Base-by-base conservation (phyloP, 2,888 invertebrate genomes). In the Trilocha varians region DNA sequence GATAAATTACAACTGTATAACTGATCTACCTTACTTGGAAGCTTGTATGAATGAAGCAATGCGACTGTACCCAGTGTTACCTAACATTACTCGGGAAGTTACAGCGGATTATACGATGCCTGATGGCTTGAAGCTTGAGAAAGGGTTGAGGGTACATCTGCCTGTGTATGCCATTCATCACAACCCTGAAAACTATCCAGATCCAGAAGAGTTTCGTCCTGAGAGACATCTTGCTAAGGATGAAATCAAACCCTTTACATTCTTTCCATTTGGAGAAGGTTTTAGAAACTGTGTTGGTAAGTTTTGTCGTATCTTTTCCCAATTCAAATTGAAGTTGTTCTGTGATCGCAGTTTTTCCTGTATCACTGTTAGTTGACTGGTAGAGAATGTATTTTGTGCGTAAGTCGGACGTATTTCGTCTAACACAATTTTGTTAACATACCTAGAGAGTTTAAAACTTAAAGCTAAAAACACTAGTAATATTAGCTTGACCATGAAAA, bases 281-380 rank as follows among this genome's bases (percentile, higher is more conserved):
- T 65, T 68, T 0, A 59, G 73, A 35, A 47, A 58, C 25, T 77
- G 76, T 34, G 62, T 76, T 15, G 76, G 76, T 76, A 54, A 60
- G 52, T 56, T 34, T 13, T 41, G 16, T 13, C 18, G 35, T 41
- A 35, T 13, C 35, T n/a, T 38, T 15, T 16, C 8, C 8, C 8
- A 18, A 5, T 18, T 18, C 8, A 5, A 5, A 18, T 18, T 18
- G 18, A n/a, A n/a, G n/a, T n/a, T n/a, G n/a, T n/a, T n/a, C n/a
- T n/a, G n/a, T n/a, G n/a, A n/a, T n/a, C n/a, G n/a, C n/a, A n/a
- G n/a, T n/a, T n/a, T n/a, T n/a, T n/a, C n/a, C n/a, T n/a, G n/a
- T n/a, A n/a, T n/a, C n/a, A n/a, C n/a, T n/a, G n/a, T n/a, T n/a
- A n/a, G n/a, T n/a, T n/a, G n/a, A n/a, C n/a, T n/a, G n/a, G n/a